Evolutionary conservation across 2,113 vertebrate genomes (phyloP).

Genomic region (Ciconia maguari): DNA sequence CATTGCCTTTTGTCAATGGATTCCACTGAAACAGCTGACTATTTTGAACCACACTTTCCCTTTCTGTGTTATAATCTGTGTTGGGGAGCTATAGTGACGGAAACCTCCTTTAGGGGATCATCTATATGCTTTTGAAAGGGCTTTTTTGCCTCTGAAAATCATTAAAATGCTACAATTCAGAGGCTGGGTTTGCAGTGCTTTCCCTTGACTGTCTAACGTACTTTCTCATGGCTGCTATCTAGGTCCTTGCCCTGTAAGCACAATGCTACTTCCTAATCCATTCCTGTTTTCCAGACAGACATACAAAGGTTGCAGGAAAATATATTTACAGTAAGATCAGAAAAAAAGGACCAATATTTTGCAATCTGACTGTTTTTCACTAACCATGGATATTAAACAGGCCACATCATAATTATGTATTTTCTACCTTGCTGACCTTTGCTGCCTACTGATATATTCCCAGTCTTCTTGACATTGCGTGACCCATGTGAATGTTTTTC

Average conservation of each 20-base stretch:
- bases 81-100: background rate
- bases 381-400: background rate
- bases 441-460: background rate
- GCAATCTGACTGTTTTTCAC: background rate
- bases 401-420: background rate
- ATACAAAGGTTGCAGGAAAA: background rate
- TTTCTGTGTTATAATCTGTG: background rate
- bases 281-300: background rate
- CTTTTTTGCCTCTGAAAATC: background rate
- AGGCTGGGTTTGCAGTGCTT: background rate
- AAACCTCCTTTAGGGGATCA: background rate
- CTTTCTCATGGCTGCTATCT: background rate
- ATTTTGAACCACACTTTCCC: background rate
- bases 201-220: background rate
- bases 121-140: background rate
- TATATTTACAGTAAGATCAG: background rate
- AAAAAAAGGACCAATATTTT: background rate
- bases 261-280: background rate
- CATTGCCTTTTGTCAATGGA: background rate
- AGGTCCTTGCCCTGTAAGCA: background rate
- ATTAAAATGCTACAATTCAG: background rate
- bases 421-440: background rate
- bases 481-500: background rate
- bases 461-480: background rate
- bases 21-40: background rate